These are phyloP conservation scores for Chunga burmeisteri DNA, from an alignment of 2,113 vertebrate species.

Conservation along the genomic window DNA sequence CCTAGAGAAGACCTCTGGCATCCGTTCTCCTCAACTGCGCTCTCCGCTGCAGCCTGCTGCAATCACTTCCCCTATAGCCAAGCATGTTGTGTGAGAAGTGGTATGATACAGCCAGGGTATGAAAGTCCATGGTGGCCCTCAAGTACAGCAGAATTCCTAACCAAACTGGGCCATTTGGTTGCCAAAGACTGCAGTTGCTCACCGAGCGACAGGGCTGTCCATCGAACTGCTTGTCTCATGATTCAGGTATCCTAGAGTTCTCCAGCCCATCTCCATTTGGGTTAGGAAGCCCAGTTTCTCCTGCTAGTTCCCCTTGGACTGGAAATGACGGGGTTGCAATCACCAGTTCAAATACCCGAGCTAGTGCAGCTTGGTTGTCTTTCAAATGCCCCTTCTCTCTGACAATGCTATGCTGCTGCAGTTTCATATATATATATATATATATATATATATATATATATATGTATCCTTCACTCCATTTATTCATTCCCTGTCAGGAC, in stretches of 20 bases:
- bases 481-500: not conserved
- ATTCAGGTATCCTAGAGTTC: not conserved
- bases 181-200: not conserved
- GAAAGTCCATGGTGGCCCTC: not conserved
- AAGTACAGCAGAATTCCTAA: not conserved
- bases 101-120: not conserved
- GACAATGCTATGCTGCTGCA: not conserved
- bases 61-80: not conserved
- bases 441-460: no score
- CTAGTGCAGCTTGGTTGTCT: not conserved
- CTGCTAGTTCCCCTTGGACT: not conserved
- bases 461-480: not conserved
- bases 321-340: not conserved
- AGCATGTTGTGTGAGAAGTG: not conserved
- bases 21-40: rapidly evolving
- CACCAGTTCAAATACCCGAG: not conserved
- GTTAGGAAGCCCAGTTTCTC: not conserved
- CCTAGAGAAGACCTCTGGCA: not conserved
- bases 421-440: not conserved
- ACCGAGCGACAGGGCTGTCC: rapidly evolving
- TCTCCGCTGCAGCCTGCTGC: not conserved
- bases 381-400: not conserved
- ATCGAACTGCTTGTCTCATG: not conserved
- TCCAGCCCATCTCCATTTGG: not conserved
- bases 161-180: not conserved